Evolutionary conservation across 2,888 invertebrate genomes (phyloP).

Genomic region (Exephanes ischioxanthus): DNA sequence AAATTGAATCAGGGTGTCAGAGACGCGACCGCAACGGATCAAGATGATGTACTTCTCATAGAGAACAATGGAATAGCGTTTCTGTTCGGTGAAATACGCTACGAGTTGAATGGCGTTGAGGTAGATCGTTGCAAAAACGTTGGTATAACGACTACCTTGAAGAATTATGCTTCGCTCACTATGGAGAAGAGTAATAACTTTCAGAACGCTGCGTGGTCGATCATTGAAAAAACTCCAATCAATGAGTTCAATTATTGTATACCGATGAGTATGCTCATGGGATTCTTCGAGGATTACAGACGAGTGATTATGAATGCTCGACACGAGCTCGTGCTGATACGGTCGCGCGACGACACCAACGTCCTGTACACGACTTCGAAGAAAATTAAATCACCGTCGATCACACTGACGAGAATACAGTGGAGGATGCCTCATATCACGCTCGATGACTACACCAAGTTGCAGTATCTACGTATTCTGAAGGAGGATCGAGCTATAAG

Average conservation of each 20-base stretch:
- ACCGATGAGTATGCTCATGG: conserved; percentile 35
- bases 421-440: conserved; percentile 31
- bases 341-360: conserved; percentile 19
- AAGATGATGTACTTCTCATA: not conserved
- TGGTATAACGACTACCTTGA: not conserved
- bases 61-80: conserved; percentile 7
- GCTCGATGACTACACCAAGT: conserved; percentile 29
- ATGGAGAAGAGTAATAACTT: not conserved
- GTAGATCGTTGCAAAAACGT: conserved; percentile 5
- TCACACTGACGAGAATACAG: conserved; percentile 5
- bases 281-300: conserved; percentile 33
- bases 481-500: conserved; percentile 12
- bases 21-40: not conserved
- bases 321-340: conserved; percentile 22
- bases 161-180: not conserved
- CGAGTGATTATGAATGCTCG: conserved; percentile 21
- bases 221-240: not conserved
- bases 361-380: not conserved
- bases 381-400: not conserved
- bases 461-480: not conserved
- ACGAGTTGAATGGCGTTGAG: conserved; percentile 2
- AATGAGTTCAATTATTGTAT: conserved; percentile 26
- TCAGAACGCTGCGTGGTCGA: not conserved
- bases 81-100: conserved; percentile 4
- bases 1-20: not conserved